Percentiles rank a stretch among this genome's conserved stretches.
phyloP scores from a whole-genome alignment of 2,888 invertebrate genomes.

The Nemotelus pantherinus region DNA sequence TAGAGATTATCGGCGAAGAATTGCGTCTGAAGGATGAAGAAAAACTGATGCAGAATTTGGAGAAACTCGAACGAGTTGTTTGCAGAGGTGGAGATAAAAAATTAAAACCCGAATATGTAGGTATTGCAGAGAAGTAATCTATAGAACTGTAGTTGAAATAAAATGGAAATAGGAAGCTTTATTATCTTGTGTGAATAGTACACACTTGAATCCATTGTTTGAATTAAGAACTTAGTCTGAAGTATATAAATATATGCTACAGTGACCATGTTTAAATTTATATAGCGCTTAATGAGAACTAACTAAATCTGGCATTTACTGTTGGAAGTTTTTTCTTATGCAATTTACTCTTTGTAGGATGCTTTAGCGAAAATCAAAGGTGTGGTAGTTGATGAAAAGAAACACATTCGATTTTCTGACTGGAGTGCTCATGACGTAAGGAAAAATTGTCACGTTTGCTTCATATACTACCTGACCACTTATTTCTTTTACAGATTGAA shows the following conservation, averaged over 20 bases:
- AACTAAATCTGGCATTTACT: too few relatives aligned
- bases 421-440: conserved; percentile 93
- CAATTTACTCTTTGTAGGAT: conserved; percentile 71
- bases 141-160: not conserved
- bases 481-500: conserved; percentile 78
- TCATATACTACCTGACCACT: too few relatives aligned
- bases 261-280: too few relatives aligned
- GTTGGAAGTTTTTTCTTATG: too few relatives aligned
- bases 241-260: too few relatives aligned
- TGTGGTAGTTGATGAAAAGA: conserved; percentile 86
- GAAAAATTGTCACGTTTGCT: not conserved
- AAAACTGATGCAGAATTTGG: conserved; percentile 80
- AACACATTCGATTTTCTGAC: conserved; percentile 90
- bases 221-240: too few relatives aligned
- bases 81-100: conserved; percentile 92
- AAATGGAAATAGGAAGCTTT: too few relatives aligned
- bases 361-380: conserved; percentile 84
- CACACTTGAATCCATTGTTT: too few relatives aligned
- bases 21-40: conserved; percentile 94
- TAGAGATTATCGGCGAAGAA: conserved; percentile 97
- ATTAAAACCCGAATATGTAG: conserved; percentile 93
- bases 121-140: conserved; percentile 58
- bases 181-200: too few relatives aligned
- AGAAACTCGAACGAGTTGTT: conserved; percentile 86
- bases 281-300: too few relatives aligned